phyloP scores from a whole-genome alignment of 2,888 invertebrate genomes.

The Gari tellinella region DNA sequence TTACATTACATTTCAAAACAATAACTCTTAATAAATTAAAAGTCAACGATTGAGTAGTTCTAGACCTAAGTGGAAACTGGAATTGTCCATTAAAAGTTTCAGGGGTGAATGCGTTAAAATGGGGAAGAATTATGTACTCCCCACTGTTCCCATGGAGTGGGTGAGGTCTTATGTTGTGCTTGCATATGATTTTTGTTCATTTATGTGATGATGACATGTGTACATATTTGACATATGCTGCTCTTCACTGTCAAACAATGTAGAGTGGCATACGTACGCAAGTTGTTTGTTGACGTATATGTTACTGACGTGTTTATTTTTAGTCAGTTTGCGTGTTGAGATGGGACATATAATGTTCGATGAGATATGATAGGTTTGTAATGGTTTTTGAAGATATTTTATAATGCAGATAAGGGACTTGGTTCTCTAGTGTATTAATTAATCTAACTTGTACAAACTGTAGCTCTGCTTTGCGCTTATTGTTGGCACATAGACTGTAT shows the following conservation, averaged over 20 bases:
- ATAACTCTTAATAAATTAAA: too few relatives aligned
- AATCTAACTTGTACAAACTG: neutral
- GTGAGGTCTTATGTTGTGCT: too few relatives aligned
- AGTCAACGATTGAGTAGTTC: too few relatives aligned
- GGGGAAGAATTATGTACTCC: too few relatives aligned
- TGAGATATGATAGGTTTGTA: slow-evolving; percentile 11
- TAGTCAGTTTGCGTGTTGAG: slow-evolving; percentile 6
- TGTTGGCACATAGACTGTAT: slow-evolving; percentile 58
- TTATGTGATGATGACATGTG: slow-evolving; percentile 5
- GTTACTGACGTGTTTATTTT: slow-evolving; percentile 17
- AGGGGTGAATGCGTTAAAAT: too few relatives aligned
- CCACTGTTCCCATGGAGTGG: too few relatives aligned
- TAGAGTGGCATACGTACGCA: neutral
- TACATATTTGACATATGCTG: neutral
- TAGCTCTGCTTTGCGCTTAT: slow-evolving; percentile 57
- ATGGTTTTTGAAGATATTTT: slow-evolving; percentile 51
- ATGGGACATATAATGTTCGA: slow-evolving; percentile 69
- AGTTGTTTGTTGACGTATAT: slow-evolving; percentile 9
- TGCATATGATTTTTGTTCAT: too few relatives aligned
- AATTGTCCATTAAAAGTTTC: too few relatives aligned
- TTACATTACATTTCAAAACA: too few relatives aligned
- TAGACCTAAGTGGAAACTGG: too few relatives aligned
- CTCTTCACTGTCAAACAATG: slow-evolving; percentile 3
- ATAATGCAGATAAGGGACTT: slow-evolving; percentile 1
- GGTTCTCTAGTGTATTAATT: slow-evolving; percentile 13